Conservation (phyloP, 2,888 invertebrate genomes). For the Melanchra persicariae region DNA sequence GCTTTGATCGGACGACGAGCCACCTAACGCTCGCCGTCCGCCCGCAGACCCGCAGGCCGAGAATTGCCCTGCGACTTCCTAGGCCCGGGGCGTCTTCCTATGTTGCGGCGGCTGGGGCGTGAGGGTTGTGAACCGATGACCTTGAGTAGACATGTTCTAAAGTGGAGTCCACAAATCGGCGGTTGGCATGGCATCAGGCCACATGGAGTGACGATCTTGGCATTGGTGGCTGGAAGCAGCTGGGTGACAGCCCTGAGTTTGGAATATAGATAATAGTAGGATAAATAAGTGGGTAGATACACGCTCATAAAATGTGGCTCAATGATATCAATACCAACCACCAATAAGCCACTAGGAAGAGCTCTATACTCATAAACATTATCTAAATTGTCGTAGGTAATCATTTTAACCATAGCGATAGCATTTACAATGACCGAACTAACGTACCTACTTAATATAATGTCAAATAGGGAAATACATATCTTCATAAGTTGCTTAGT, state of each 20-base stretch:
- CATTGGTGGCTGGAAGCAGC: too few relatives aligned
- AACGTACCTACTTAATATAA: not conserved
- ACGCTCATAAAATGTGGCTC: not conserved
- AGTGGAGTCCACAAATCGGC: not conserved
- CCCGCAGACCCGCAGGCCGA: too few relatives aligned
- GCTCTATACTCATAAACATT: constrained; percentile 4
- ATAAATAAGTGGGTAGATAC: too few relatives aligned
- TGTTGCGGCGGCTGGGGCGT: too few relatives aligned
- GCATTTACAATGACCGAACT: not conserved
- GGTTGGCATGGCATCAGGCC: not conserved
- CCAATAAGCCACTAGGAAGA: constrained; percentile 8
- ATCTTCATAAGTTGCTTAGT: not conserved
- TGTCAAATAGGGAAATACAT: not conserved
- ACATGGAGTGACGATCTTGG: not conserved
- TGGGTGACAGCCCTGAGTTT: too few relatives aligned
- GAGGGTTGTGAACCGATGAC: too few relatives aligned
- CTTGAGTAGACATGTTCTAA: not conserved
- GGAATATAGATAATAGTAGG: too few relatives aligned
- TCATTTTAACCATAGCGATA: not conserved
- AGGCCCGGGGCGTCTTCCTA: too few relatives aligned
- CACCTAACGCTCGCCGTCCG: too few relatives aligned
- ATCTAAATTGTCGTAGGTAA: constrained; percentile 19
- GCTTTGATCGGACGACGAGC: too few relatives aligned
- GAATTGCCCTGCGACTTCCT: too few relatives aligned
- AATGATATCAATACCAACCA: not conserved